These are phyloP conservation scores for Caenorhabditis inopinata DNA, from an alignment of 1,140 invertebrate species.

Conservation along the genomic window DNA sequence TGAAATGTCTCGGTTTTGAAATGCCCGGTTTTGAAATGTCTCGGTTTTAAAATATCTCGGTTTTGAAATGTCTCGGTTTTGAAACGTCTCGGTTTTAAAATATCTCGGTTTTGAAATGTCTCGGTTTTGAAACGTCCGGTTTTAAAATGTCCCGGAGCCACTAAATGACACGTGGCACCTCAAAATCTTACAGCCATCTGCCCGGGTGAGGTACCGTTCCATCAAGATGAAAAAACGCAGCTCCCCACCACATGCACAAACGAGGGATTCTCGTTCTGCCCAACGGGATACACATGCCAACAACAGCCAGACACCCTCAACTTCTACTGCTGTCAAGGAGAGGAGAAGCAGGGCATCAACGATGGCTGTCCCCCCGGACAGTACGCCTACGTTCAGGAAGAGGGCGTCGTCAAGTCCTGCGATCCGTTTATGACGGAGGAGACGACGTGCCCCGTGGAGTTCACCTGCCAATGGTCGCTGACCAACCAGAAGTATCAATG, in stretches of 20 bases:
- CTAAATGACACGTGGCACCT: too few species aligned
- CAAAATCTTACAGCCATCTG: conserved; percentile 49
- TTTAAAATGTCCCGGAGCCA: too few species aligned
- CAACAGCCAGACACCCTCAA: conserved; percentile 41
- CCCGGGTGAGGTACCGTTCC: conserved; percentile 31
- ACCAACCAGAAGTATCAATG: conserved; percentile 47
- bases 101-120: too few species aligned
- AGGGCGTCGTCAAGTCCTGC: conserved; percentile 32
- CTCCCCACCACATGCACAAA: conserved; percentile 39
- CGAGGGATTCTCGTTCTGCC: conserved; percentile 43
- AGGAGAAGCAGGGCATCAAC: conserved; percentile 31
- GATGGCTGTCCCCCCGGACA: conserved; percentile 46
- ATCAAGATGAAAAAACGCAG: conserved; percentile 38
- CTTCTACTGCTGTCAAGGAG: conserved; percentile 38
- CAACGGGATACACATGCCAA: conserved; percentile 35
- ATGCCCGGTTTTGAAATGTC: too few species aligned
- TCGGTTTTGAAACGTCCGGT: too few species aligned
- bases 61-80: too few species aligned
- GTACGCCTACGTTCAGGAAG: conserved; percentile 38
- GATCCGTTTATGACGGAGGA: conserved; percentile 37
- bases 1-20: too few species aligned
- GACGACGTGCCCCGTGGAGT: conserved; percentile 38
- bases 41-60: too few species aligned
- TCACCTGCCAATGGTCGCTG: conserved; percentile 48
- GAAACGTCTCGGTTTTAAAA: too few species aligned